phyloP scores from a whole-genome alignment of 2,797 vertebrate species.

The Ctenopoma multispine region DNA sequence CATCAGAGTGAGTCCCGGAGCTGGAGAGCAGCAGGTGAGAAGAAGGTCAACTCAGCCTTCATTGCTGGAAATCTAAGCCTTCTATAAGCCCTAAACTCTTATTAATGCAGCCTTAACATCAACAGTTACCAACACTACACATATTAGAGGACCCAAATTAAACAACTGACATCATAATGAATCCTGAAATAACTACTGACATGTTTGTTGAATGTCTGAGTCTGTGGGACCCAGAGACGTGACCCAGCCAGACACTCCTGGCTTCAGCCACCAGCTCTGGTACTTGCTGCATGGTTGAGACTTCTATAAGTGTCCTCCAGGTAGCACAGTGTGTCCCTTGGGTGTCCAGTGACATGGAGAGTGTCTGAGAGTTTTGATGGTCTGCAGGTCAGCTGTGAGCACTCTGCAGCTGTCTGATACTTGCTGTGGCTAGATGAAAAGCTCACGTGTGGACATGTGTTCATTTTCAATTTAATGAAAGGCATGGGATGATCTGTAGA shows the following conservation, averaged over 20 bases:
- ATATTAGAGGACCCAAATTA: neutral
- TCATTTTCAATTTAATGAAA: constrained; percentile 10
- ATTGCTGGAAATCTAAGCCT: no score
- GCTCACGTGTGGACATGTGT: constrained; percentile 12
- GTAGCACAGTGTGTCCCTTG: constrained; percentile 1
- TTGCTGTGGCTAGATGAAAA: constrained; percentile 28
- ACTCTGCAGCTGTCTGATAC: constrained; percentile 46
- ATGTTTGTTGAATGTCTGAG: no score
- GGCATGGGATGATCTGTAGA: constrained; percentile 1
- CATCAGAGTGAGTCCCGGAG: neutral
- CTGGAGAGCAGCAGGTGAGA: neutral
- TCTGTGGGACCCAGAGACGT: no score
- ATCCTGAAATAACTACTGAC: no score
- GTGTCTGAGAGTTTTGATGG: constrained; percentile 44
- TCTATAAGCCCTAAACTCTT: no score
- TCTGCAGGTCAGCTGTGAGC: constrained; percentile 52
- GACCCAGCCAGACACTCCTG: neutral
- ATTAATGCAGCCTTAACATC: no score
- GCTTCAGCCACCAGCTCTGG: neutral
- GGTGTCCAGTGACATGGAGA: constrained; percentile 18
- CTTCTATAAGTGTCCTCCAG: constrained; percentile 17
- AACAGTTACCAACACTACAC: no score
- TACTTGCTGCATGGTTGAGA: constrained; percentile 5
- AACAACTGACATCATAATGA: neutral
- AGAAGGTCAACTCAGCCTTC: no score